Evolutionary conservation across 1,140 invertebrate genomes (phyloP).

Genomic region (Aradophagus sp.): DNA sequence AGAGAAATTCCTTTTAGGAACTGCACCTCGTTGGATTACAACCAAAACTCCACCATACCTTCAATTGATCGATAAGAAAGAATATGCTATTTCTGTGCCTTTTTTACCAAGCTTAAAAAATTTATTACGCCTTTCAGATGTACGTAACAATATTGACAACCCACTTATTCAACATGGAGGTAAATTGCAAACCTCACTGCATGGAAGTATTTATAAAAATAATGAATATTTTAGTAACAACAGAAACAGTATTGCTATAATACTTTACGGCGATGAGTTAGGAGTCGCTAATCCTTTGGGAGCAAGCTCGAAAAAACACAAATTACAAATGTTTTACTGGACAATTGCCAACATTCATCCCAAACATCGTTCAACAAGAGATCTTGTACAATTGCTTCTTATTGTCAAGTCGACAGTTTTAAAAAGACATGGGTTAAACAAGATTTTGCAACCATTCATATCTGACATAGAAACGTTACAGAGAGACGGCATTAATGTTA

Average conservation of each 20-base stretch:
- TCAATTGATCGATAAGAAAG: conserved; percentile 10
- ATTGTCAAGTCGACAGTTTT: conserved; percentile 13
- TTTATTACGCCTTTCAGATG: conserved; percentile 14
- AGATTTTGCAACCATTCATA: conserved; percentile 14
- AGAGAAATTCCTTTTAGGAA: conserved; percentile 2
- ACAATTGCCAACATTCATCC: conserved; percentile 29
- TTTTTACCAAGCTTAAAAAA: conserved; percentile 22
- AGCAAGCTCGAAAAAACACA: conserved; percentile 18
- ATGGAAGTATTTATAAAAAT: conserved; percentile 10
- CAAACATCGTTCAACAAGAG: conserved; percentile 11
- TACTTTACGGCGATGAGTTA: conserved; percentile 21
- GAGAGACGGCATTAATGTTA: conserved; percentile 17
- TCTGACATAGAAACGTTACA: conserved; percentile 16
- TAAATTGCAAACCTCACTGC: conserved; percentile 9
- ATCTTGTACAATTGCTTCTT: conserved; percentile 8
- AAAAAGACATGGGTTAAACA: conserved; percentile 25
- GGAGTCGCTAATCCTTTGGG: conserved; percentile 25
- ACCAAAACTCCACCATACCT: conserved; percentile 17
- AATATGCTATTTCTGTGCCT: conserved; percentile 7
- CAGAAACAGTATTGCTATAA: conserved; percentile 13
- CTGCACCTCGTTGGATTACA: conserved; percentile 6
- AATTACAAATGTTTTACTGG: conserved; percentile 37
- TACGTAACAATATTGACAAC: conserved; percentile 13
- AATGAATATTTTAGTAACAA: conserved; percentile 18
- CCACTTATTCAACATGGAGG: conserved; percentile 7